A percentile compares a stretch with the other conserved stretches of the same genome.
Conservation (phyloP, 2,113 vertebrate genomes). For the Ictidomys tridecemlineatus region DNA sequence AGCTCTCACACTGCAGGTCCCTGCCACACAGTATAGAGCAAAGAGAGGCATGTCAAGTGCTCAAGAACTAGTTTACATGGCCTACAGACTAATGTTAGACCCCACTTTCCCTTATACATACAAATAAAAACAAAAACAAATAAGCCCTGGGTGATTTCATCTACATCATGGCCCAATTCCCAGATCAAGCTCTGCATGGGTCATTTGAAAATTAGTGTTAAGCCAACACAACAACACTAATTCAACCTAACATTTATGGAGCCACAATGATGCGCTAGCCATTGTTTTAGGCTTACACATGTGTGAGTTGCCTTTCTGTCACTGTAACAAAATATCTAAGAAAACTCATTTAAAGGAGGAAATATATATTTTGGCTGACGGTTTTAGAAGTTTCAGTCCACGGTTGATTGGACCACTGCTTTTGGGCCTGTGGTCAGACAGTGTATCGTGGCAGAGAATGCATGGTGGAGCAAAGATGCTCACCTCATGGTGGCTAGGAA, state of each 20-base stretch:
- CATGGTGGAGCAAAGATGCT: background rate
- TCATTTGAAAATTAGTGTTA: conserved; percentile 63
- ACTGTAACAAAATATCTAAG: background rate
- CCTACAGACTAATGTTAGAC: background rate
- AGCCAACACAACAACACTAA: conserved; percentile 20
- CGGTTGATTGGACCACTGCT: background rate
- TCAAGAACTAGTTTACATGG: background rate
- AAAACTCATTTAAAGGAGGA: background rate
- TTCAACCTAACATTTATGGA: conserved; percentile 13
- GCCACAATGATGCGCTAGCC: background rate
- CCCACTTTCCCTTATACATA: background rate
- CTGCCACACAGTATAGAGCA: background rate
- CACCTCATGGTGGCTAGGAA: background rate
- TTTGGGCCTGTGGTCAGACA: background rate
- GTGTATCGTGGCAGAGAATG: background rate
- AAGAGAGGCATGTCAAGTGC: background rate
- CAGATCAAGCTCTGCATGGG: background rate
- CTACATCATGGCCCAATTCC: conserved; percentile 25
- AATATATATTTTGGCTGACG: background rate
- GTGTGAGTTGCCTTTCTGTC: background rate
- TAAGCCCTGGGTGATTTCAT: conserved; percentile 17
- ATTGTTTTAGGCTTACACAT: background rate
- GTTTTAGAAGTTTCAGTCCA: background rate
- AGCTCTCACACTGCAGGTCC: background rate
- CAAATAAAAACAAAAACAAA: conserved; percentile 50